These are phyloP conservation scores for Acronicta psi DNA, from an alignment of 2,888 invertebrate genomes.

Conservation along the genomic window DNA sequence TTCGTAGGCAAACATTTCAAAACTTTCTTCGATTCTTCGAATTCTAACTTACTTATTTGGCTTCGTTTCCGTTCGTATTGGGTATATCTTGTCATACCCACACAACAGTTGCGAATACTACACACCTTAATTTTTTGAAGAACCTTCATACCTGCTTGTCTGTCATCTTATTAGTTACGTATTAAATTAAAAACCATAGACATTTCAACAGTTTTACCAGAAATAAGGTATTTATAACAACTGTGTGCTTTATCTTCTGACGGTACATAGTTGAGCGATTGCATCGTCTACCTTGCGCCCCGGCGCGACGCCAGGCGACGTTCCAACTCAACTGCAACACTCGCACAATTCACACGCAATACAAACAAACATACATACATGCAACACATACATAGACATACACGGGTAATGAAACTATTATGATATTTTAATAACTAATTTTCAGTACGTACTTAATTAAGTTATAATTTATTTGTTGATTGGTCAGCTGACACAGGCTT, in stretches of 20 bases:
- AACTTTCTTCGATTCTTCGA: no score
- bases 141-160: no score
- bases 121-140: no score
- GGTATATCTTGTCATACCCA: no score
- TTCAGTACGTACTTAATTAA: constrained; percentile 20
- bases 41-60: no score
- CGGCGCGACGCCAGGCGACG: constrained; percentile 62
- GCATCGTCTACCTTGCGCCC: constrained; percentile 73
- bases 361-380: constrained; percentile 43
- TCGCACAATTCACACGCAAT: constrained; percentile 72
- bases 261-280: constrained; percentile 66
- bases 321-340: constrained; percentile 57
- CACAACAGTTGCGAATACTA: no score
- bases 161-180: no score
- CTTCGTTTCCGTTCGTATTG: no score
- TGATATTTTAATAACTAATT: constrained; percentile 37
- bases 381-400: constrained; percentile 11
- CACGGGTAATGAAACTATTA: constrained; percentile 23
- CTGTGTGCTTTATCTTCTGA: constrained; percentile 34
- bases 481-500: constrained; percentile 11
- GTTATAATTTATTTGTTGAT: constrained; percentile 18
- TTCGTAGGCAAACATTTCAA: no score
- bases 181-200: no score
- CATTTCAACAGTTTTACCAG: no score
- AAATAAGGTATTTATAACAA: no score